These are phyloP conservation scores for Epizoanthus ramosus DNA, from an alignment of 92 coral and sea anemone genomes.

Conservation along the genomic window DNA sequence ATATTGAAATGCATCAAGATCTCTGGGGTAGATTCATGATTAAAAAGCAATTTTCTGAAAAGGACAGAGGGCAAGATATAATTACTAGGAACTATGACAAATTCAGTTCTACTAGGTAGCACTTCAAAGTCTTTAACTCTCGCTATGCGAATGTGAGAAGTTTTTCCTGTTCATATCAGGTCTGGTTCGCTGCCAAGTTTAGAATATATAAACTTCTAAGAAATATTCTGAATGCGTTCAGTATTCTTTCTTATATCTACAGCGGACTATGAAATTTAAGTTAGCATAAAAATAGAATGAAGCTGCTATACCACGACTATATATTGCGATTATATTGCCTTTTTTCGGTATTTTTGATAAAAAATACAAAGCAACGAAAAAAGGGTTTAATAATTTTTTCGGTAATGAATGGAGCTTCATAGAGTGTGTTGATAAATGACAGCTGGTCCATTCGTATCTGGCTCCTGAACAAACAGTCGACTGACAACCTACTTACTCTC, in stretches of 20 bases:
- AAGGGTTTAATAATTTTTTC: background rate
- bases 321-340: background rate
- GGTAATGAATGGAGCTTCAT: conserved; percentile 7
- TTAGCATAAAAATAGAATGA: background rate
- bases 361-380: background rate
- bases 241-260: background rate
- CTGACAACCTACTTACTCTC: background rate
- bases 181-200: conserved; percentile 1
- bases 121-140: no score
- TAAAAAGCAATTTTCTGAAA: background rate
- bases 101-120: conserved; percentile 1
- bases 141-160: no score
- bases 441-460: conserved; percentile 16
- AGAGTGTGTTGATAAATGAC: conserved; percentile 8
- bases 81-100: background rate
- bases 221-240: conserved; percentile 4
- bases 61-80: background rate
- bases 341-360: background rate
- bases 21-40: background rate
- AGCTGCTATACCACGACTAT: no score
- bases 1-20: no score
- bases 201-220: background rate
- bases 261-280: background rate
- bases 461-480: conserved; percentile 23
- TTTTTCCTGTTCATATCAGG: background rate